Evolutionary conservation across 2,113 vertebrate genomes (phyloP), one percentile per base, ranked within the genome.

Genomic region (Empidonax traillii): DNA sequence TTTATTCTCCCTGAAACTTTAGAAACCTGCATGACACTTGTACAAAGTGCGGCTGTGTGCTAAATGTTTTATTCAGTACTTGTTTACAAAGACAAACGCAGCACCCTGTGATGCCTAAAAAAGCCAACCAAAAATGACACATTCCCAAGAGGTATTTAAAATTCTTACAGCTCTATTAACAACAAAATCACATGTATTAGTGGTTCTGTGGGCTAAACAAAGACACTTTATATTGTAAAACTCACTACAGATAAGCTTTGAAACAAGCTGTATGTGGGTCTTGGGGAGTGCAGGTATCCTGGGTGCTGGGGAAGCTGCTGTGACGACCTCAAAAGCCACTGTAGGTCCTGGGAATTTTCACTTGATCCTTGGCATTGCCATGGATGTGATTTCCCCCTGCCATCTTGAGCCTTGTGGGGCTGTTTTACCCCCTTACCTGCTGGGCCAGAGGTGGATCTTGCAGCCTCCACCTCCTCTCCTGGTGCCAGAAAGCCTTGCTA

Each of bases 1-100:
- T 97, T 94, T 96, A 95, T 97, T 97, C 97, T 89, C 95, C 94
- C 95, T 91, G 91, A 97, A 97, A 97, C 96, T 97, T 95, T 74
- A 96, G 96, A 97, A 98, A 93, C 93, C 97, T 73, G 31, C 67
- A 93, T 56, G 96, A 96, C 95, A 91, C 96, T 94, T 80, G 97
- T 92, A 94, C 95, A 7, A 83, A 95, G 95, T 56, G 59, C 2
- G 62, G 88, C 94, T 93, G 89, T 78, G 66, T 21, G 56, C 93
- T 52, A 82, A 62, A 91, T 82, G 73, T 96, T 91, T 97, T 74
- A 94, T 96, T 88, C 46, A 85, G 30, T 41, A 43, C 75, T 51
- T 80, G 91, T 85, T 89, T 53, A 91, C 79, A 91, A 90, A 92
- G 95, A 81, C 83, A 83, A 83, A 74, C 23, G 41, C 53, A 84